These are phyloP conservation scores for Gadopsis bispinosus DNA, from an alignment of 2,797 vertebrate genomes.

Conservation along the genomic window DNA sequence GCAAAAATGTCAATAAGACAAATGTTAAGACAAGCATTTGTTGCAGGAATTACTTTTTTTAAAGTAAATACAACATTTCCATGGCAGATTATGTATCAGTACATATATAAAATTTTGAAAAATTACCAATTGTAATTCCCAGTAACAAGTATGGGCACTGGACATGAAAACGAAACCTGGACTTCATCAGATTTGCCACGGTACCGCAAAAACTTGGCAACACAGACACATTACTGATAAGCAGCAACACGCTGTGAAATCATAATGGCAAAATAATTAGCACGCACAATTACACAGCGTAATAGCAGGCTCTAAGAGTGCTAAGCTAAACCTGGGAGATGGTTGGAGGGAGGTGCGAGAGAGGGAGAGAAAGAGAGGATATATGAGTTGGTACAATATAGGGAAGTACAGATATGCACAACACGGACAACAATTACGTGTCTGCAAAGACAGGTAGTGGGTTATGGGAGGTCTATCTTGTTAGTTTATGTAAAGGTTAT, in stretches of 20 bases:
- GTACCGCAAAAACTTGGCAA: conserved; percentile 52
- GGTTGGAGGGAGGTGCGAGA: conserved; percentile 4
- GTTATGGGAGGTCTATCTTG: conserved; percentile 20
- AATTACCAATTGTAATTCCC: not conserved
- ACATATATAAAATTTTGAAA: not conserved
- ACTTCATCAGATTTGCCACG: not conserved
- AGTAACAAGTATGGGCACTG: not conserved
- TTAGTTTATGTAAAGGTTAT: conserved; percentile 30
- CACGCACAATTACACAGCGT: conserved; percentile 71
- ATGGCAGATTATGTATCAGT: not conserved
- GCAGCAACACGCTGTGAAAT: conserved; percentile 71
- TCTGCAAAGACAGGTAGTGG: conserved; percentile 34
- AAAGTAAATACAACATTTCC: not conserved
- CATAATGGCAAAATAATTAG: conserved; percentile 78
- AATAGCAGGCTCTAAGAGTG: conserved; percentile 61
- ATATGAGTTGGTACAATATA: conserved; percentile 29
- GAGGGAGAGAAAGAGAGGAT: not conserved
- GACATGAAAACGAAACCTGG: not conserved
- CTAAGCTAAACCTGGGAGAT: conserved; percentile 52
- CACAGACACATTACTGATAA: conserved; percentile 68
- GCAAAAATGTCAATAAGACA: too few species aligned
- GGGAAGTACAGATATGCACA: conserved; percentile 9
- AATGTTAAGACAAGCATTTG: too few species aligned
- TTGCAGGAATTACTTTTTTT: not conserved
- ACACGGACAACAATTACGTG: conserved; percentile 21